Conservation (phyloP, 2,113 vertebrate species). For the Cyanoramphus novaezelandiae region DNA sequence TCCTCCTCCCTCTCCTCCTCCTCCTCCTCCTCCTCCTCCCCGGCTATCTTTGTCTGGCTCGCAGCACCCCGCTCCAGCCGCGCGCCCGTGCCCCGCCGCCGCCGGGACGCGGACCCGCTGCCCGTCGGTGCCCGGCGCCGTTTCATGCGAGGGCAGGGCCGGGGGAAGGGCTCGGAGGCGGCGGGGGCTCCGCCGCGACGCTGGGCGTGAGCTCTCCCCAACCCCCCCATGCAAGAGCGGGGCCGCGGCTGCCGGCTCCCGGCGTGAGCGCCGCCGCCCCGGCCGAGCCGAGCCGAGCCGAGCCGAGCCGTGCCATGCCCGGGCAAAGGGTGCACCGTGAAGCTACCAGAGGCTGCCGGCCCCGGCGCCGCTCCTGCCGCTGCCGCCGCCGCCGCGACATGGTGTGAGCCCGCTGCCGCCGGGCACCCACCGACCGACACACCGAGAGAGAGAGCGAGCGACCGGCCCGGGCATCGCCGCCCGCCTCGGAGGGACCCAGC, state of each 20-base stretch:
- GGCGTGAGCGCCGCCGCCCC: not conserved
- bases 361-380: constrained; percentile 33
- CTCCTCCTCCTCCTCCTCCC: constrained; percentile 30
- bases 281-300: not conserved
- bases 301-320: constrained; percentile 22
- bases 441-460: constrained; percentile 2
- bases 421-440: constrained; percentile 9
- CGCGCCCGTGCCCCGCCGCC: not conserved
- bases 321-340: constrained; percentile 37
- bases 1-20: not conserved
- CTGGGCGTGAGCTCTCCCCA: not conserved
- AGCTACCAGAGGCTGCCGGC: constrained; percentile 40
- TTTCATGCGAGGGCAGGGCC: not conserved
- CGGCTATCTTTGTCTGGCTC: constrained; percentile 69
- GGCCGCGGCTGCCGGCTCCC: not conserved
- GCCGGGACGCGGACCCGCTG: not conserved
- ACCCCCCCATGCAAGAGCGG: not conserved
- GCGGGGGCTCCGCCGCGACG: constrained; percentile 15
- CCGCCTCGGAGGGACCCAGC: not conserved
- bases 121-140: not conserved
- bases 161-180: not conserved
- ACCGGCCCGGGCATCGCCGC: not conserved
- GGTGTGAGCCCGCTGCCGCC: constrained; percentile 70
- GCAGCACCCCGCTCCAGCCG: constrained; percentile 21
- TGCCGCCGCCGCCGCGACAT: constrained; percentile 77